These are phyloP conservation scores for Anorthoa munda DNA, from an alignment of 2,888 invertebrate genomes.

Conservation along the genomic window DNA sequence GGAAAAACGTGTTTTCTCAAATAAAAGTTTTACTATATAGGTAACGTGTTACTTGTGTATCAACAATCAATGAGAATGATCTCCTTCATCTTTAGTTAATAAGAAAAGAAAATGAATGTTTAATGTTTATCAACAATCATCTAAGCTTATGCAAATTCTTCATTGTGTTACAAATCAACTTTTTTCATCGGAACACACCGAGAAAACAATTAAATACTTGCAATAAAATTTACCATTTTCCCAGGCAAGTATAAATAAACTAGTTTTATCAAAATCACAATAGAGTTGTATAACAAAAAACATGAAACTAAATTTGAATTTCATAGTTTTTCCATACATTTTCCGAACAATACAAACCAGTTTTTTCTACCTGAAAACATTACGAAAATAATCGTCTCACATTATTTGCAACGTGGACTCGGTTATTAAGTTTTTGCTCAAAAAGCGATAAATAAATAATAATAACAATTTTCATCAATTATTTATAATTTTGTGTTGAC, in stretches of 20 bases:
- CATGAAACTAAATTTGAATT: neutral
- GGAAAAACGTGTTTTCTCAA: slow-evolving; percentile 6
- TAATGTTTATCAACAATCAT: neutral
- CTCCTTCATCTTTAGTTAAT: neutral
- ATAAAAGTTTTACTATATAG: neutral
- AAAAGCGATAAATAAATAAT: neutral
- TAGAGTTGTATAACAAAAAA: neutral
- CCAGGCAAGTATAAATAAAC: neutral
- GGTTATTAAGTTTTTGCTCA: slow-evolving; percentile 1
- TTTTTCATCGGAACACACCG: neutral
- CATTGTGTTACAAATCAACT: neutral
- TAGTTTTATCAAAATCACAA: slow-evolving; percentile 3
- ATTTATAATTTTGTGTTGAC: neutral
- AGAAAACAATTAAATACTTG: neutral
- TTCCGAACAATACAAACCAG: slow-evolving; percentile 5
- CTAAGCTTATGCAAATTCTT: neutral
- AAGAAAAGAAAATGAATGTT: neutral
- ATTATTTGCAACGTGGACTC: neutral
- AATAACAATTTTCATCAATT: neutral
- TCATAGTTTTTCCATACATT: neutral
- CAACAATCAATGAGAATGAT: neutral
- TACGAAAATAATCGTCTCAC: slow-evolving; percentile 7
- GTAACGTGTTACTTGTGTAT: slow-evolving; percentile 15
- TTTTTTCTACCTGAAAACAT: neutral
- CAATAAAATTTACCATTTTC: slow-evolving; percentile 5